Conservation (phyloP, 2,113 vertebrate genomes). For the Cyanoliseus patagonus region DNA sequence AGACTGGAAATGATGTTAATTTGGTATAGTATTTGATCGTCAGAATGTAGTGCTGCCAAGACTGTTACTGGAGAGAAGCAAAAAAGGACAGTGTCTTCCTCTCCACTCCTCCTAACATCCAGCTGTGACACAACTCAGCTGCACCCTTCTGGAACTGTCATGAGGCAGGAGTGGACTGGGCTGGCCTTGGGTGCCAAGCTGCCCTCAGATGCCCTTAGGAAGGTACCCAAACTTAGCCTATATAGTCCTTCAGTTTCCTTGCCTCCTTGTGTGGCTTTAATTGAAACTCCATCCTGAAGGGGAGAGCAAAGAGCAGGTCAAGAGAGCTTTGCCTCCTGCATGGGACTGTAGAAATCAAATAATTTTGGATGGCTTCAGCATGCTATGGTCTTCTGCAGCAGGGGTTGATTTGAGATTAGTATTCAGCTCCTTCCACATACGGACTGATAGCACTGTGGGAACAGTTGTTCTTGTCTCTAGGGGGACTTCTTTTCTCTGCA, state of each 20-base stretch:
- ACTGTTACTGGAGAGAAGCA: background rate
- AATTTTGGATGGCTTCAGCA: background rate
- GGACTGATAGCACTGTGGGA: background rate
- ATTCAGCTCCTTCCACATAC: background rate
- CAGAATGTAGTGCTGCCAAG: background rate
- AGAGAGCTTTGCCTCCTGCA: background rate
- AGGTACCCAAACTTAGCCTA: background rate
- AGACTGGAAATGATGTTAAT: background rate
- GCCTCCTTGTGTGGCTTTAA: background rate
- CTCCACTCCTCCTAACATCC: background rate
- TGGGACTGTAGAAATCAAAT: background rate
- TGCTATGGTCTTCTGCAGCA: background rate
- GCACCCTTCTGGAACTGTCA: background rate
- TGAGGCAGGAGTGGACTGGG: background rate
- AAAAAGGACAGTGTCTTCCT: fast-evolving
- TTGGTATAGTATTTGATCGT: background rate
- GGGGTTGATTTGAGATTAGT: background rate
- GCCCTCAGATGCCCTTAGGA: background rate
- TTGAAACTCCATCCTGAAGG: background rate
- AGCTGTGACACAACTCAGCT: background rate
- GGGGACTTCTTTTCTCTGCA: background rate
- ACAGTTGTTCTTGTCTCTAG: background rate
- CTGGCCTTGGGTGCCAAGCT: background rate
- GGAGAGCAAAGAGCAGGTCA: background rate
- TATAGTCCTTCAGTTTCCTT: background rate